Percentiles rank a stretch among this genome's conserved stretches.
Conservation (phyloP, 2,113 vertebrate genomes). For the Oxyruncus cristatus region DNA sequence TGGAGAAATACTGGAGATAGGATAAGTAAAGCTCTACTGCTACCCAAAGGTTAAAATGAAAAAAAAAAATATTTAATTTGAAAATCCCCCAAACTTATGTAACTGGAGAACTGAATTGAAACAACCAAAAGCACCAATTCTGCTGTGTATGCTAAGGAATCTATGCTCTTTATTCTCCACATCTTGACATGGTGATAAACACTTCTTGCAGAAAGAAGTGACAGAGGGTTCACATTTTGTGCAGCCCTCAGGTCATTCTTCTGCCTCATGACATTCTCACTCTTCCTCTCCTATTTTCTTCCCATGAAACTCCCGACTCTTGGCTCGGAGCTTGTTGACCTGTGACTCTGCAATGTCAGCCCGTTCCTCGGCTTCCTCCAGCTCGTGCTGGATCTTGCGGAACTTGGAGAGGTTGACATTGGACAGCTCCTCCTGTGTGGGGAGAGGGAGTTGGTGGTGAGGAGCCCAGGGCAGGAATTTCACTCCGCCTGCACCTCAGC, state of each 20-base stretch:
- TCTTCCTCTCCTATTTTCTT: background rate
- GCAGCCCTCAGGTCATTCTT: background rate
- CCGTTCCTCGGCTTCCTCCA: background rate
- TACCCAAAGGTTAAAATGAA: background rate
- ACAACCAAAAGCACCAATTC: background rate
- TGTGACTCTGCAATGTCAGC: background rate
- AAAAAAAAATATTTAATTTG: background rate
- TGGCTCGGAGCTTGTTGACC: background rate
- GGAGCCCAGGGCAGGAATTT: background rate
- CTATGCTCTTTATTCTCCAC: background rate
- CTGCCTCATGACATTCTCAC: background rate
- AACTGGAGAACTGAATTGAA: background rate
- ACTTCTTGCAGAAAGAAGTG: background rate
- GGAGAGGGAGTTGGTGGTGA: background rate
- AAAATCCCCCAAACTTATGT: background rate
- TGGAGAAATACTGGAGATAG: background rate
- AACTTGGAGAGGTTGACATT: constrained; percentile 65
- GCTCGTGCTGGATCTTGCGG: constrained; percentile 1
- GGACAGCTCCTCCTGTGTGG: background rate
- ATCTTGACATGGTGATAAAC: background rate
- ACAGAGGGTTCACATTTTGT: background rate
- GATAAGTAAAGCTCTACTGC: background rate
- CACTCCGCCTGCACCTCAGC: background rate
- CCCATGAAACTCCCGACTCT: background rate
- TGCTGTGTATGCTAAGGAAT: background rate